Base-by-base conservation (phyloP, 1,140 invertebrate species). In the Mylabris phalerata region DNA sequence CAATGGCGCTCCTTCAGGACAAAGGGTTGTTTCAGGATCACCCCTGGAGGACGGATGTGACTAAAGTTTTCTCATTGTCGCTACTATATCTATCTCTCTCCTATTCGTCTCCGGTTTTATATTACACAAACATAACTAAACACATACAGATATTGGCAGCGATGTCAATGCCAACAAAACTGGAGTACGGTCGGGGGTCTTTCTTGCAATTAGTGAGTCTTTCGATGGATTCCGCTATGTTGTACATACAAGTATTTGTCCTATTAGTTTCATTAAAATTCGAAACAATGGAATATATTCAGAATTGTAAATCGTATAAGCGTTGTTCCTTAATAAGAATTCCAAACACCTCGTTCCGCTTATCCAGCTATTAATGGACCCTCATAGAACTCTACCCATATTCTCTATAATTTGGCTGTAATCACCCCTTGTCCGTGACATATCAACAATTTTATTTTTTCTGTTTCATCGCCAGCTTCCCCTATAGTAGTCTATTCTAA, bases 11-110 rank as follows among this genome's bases (percentile, higher is more conserved):
- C 64, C 62, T 62, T 60, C 59, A 64, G 62, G 62, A 66, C 65
- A 66, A 66, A 66, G 65, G 65, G 62, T 66, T 66, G 62, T 61
- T 66, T 64, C 57, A 60, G 51, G 54, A 60, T 59, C 59, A 57
- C 60, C 62, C 62, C 54, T 60, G 24, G 48, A 48, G 59, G 50
- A 57, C 51, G 52, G 54, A 55, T 60, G 50, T 39, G 32, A 7
- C 32, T 32, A 32, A 32, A 50, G 32, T 32, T 32, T 32, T 50
- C 57, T 59, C 54, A 50, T 26, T 32, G 10, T 40, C 40, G 13
- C 50, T 44, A 9, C 10, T 2, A 44, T n/a, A 19, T n/a, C n/a
- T n/a, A n/a, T 19, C 42, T n/a, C 19, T 2, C 9, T n/a, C 40
- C 19, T 19, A 19, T 19, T 19, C 19, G 42, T n/a, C 42, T 19